Percentiles rank a stretch among this genome's conserved stretches.
phyloP scores from a whole-genome alignment of 2,797 vertebrate species.

The Rhodeus uyekii region DNA sequence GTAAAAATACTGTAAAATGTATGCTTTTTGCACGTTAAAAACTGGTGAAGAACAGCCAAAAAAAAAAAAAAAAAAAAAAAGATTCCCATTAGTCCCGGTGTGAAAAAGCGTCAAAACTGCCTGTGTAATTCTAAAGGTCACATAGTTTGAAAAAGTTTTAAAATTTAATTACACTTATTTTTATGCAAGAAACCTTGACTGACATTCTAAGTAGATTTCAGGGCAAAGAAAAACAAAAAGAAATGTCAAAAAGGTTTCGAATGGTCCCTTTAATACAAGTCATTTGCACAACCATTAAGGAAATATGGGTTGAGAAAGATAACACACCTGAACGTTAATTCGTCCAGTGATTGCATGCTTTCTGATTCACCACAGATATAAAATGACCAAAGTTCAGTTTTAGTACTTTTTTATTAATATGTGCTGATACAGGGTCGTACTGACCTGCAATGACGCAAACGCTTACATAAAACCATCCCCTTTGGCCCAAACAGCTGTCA shows the following conservation, averaged over 20 bases:
- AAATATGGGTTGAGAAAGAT: not conserved
- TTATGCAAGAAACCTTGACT: not conserved
- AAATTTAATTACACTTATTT: not conserved
- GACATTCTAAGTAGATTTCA: not conserved
- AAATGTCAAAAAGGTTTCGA: not conserved
- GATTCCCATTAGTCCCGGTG: not conserved
- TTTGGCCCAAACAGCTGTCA: constrained; percentile 73
- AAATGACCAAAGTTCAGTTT: constrained; percentile 47
- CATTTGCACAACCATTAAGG: not conserved
- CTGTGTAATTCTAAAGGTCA: not conserved
- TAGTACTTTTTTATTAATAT: constrained; percentile 75
- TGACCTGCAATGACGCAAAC: constrained; percentile 74
- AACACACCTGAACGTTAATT: constrained; percentile 19
- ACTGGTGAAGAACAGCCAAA: not conserved
- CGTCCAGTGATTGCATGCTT: constrained; percentile 33
- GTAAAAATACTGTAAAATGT: not conserved
- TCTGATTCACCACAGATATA: not conserved
- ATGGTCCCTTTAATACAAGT: not conserved
- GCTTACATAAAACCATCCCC: constrained; percentile 71
- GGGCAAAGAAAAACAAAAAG: not conserved
- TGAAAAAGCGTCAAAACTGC: not conserved
- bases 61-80: not conserved
- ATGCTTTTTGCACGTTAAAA: not conserved
- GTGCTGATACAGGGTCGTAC: constrained; percentile 76
- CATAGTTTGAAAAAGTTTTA: not conserved